Conservation (phyloP, 2,888 invertebrate genomes). For the Nomada lathburiana region DNA sequence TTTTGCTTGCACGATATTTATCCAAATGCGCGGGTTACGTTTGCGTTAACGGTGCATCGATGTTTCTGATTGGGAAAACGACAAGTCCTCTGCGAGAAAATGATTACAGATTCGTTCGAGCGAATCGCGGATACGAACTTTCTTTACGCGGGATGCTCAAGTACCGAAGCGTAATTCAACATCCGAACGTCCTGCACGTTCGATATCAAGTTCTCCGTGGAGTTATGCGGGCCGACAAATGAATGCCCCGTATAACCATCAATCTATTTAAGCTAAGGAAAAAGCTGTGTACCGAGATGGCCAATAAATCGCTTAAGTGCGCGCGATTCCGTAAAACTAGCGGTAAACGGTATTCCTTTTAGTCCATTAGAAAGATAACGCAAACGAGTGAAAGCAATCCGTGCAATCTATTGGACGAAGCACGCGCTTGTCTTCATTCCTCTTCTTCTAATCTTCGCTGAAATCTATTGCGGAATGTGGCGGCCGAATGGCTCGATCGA, state of each 20-base stretch:
- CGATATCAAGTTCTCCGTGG: neutral
- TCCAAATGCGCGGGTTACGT: too few relatives aligned
- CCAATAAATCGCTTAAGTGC: slow-evolving; percentile 40
- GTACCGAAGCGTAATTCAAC: neutral
- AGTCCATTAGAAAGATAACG: slow-evolving; percentile 46
- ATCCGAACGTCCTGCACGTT: neutral
- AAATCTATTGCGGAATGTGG: slow-evolving; percentile 42
- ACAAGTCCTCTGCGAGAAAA: neutral
- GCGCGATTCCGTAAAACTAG: slow-evolving; percentile 39
- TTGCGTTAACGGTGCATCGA: too few relatives aligned
- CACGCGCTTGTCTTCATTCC: neutral
- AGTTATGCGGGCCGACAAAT: slow-evolving; percentile 6
- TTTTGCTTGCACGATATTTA: too few relatives aligned
- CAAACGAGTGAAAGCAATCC: slow-evolving; percentile 50
- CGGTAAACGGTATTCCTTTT: slow-evolving; percentile 30
- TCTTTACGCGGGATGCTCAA: neutral
- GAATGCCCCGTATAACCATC: slow-evolving; percentile 5
- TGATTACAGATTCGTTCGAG: neutral
- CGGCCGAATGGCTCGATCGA: slow-evolving; percentile 50
- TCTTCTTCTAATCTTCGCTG: slow-evolving; percentile 24
- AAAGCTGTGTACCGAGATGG: slow-evolving; percentile 14
- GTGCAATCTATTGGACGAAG: slow-evolving; percentile 33
- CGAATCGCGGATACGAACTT: neutral
- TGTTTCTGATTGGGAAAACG: too few relatives aligned
- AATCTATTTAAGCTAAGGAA: slow-evolving; percentile 9